Percentiles rank a stretch among this genome's conserved stretches.
These are phyloP conservation scores for Bergia sp. DNA, from an alignment of 92 coral and sea anemone genomes.

Conservation along the genomic window DNA sequence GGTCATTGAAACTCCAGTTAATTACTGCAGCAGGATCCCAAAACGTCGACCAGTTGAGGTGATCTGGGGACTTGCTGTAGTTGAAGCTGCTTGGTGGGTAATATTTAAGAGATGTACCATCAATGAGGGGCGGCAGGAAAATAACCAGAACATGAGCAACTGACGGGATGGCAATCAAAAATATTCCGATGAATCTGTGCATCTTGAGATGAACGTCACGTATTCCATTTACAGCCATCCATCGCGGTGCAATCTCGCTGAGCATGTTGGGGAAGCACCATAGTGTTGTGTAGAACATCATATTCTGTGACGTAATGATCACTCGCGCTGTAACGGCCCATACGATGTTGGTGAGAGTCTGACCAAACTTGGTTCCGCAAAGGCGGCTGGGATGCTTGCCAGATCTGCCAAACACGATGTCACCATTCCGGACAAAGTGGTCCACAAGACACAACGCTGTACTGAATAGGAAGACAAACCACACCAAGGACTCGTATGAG, in stretches of 20 bases:
- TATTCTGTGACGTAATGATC: conserved; percentile 61
- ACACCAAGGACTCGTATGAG: conserved; percentile 58
- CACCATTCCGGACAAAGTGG: conserved; percentile 61
- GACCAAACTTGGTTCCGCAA: conserved; percentile 63
- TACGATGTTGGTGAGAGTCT: conserved; percentile 62
- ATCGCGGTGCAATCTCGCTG: conserved; percentile 55
- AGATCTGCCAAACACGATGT: conserved; percentile 52
- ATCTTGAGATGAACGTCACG: conserved; percentile 61
- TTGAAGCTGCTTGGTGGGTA: conserved; percentile 62
- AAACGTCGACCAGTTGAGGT: conserved; percentile 61
- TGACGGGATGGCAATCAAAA: conserved; percentile 66
- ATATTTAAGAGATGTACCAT: conserved; percentile 58
- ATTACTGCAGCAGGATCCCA: conserved; percentile 72
- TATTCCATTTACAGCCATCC: conserved; percentile 54
- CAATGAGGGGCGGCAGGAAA: conserved; percentile 63
- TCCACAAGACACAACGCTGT: conserved; percentile 55
- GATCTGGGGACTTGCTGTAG: conserved; percentile 54
- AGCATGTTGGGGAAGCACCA: conserved; percentile 67
- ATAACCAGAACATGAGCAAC: conserved; percentile 65
- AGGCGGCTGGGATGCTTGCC: conserved; percentile 60
- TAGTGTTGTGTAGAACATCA: conserved; percentile 65
- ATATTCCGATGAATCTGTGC: conserved; percentile 59
- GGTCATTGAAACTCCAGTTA: conserved; percentile 64
- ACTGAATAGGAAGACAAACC: conserved; percentile 45
- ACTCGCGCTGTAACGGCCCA: conserved; percentile 72